These are phyloP conservation scores for Stichopus horrens DNA, from an alignment of 53 echinoderm and acorn worm species.

Conservation along the genomic window DNA sequence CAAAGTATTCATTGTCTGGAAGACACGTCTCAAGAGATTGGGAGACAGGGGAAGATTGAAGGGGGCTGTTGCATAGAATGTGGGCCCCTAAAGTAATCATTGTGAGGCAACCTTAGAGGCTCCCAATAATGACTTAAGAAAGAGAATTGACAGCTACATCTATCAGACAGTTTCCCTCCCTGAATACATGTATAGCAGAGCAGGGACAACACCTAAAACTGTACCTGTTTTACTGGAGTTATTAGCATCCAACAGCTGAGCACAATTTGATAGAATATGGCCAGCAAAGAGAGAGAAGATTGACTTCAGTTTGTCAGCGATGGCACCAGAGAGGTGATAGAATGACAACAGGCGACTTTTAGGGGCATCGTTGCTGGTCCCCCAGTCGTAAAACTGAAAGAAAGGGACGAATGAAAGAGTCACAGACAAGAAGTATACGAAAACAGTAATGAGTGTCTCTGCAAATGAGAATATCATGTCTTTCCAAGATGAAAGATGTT, in stretches of 20 bases:
- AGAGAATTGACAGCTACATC: too few relatives aligned
- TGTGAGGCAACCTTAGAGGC: too few relatives aligned
- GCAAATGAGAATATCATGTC: neutral
- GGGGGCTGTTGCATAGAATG: too few relatives aligned
- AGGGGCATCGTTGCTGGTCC: slow-evolving; percentile 53
- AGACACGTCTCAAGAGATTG: too few relatives aligned
- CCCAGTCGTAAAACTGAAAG: slow-evolving; percentile 78
- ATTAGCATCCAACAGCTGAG: slow-evolving; percentile 67
- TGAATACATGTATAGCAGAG: too few relatives aligned
- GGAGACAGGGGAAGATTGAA: too few relatives aligned
- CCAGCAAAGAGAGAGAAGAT: slow-evolving; percentile 95
- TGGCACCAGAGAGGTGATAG: slow-evolving; percentile 75
- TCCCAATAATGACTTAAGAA: too few relatives aligned
- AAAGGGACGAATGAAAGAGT: neutral
- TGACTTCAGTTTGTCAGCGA: slow-evolving; percentile 87
- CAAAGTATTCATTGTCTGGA: too few relatives aligned
- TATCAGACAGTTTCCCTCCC: too few relatives aligned
- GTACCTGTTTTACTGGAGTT: slow-evolving; percentile 81
- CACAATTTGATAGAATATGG: slow-evolving; percentile 78
- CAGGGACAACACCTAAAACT: neutral
- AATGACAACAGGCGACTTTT: slow-evolving; percentile 75
- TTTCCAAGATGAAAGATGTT: too few relatives aligned
- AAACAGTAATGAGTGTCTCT: neutral
- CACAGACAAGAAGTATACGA: neutral
- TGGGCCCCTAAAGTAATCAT: too few relatives aligned